A percentile compares a stretch with the other conserved stretches of the same genome.
phyloP scores from a whole-genome alignment of 2,888 invertebrate genomes.

The Limnephilus auricula region DNA sequence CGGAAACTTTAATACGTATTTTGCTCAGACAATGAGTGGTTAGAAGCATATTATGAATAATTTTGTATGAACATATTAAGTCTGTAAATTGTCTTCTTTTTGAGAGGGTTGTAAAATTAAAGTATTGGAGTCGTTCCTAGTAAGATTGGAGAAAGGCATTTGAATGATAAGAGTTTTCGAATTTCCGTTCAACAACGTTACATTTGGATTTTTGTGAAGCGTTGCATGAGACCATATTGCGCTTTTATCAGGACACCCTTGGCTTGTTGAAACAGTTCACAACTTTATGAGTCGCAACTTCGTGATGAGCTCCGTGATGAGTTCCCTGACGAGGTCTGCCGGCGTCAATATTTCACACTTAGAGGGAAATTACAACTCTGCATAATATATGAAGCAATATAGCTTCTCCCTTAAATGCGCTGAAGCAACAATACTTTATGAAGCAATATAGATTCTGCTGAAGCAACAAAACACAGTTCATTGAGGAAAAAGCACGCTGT shows the following conservation, averaged over 20 bases:
- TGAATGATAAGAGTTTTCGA: too few species aligned
- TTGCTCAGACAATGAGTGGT: too few species aligned
- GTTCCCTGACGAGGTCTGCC: background rate
- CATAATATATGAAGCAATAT: background rate
- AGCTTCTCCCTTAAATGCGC: background rate
- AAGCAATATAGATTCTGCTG: background rate
- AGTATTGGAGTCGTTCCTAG: too few species aligned
- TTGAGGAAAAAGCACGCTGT: background rate
- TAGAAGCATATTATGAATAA: too few species aligned
- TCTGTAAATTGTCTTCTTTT: too few species aligned
- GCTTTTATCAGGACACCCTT: background rate
- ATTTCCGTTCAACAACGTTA: too few species aligned
- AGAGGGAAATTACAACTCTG: background rate
- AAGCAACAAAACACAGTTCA: background rate
- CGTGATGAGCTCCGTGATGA: background rate
- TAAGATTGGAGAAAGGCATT: too few species aligned
- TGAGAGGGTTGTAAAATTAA: too few species aligned
- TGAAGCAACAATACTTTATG: background rate
- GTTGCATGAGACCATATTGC: background rate
- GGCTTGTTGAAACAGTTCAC: background rate
- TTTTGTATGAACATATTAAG: too few species aligned
- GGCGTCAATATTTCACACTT: slow-evolving; percentile 2
- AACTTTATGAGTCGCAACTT: background rate
- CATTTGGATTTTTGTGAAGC: background rate
- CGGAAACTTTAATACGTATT: too few species aligned